Evolutionary conservation across 2,797 vertebrate genomes (phyloP).

Genomic region (Pseudochirops cupreus): DNA sequence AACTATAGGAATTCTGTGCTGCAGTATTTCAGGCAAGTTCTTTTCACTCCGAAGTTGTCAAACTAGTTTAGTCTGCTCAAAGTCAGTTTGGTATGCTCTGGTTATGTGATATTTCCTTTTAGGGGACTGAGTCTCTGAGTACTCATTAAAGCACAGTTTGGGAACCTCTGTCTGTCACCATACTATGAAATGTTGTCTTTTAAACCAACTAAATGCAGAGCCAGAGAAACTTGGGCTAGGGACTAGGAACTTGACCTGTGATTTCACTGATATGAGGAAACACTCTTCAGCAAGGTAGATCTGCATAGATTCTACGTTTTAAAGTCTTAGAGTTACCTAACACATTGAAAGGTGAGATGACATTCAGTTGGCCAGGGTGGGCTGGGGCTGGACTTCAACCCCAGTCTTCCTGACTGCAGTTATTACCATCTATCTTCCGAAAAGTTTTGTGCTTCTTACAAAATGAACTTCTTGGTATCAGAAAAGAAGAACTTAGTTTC

Average conservation of each 20-base stretch:
- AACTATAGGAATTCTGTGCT: background rate
- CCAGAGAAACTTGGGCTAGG: background rate
- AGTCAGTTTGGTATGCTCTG: background rate
- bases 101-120: background rate
- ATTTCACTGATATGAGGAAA: background rate
- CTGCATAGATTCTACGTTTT: background rate
- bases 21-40: background rate
- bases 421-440: background rate
- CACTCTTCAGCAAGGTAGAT: background rate
- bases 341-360: background rate
- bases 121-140: slow-evolving; percentile 1
- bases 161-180: background rate
- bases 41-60: background rate
- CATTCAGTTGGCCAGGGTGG: background rate
- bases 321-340: background rate
- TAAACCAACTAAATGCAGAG: background rate
- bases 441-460: background rate
- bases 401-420: background rate
- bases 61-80: background rate
- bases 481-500: background rate
- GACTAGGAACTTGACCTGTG: background rate
- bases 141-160: background rate
- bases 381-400: background rate
- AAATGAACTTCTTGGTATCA: background rate
- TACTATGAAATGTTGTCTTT: background rate